A percentile compares a stretch with the other conserved stretches of the same genome.
Evolutionary conservation across 1,140 invertebrate genomes (phyloP).

Genomic region (Diabrotica undecimpunctata): DNA sequence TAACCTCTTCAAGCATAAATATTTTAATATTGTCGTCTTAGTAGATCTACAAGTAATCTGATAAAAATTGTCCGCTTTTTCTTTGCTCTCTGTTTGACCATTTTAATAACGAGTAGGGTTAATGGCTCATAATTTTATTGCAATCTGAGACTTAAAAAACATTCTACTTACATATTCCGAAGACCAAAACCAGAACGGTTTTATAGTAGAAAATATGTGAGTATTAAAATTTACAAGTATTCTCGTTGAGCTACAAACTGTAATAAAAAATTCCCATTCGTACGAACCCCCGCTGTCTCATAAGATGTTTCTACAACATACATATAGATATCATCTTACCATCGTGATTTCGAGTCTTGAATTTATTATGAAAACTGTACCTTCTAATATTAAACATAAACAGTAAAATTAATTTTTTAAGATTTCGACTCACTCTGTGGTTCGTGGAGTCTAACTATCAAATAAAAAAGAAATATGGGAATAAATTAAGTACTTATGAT

Average conservation of each 20-base stretch:
- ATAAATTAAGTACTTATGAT: no score
- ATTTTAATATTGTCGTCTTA: no score
- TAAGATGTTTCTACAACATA: conserved; percentile 14
- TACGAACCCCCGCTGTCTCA: background rate
- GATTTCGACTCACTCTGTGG: no score
- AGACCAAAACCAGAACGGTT: background rate
- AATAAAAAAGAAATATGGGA: no score
- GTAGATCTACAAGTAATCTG: no score
- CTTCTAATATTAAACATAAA: conserved; percentile 2
- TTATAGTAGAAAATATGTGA: conserved; percentile 15
- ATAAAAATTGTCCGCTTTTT: no score
- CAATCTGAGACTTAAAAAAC: background rate
- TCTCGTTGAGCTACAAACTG: conserved; percentile 15
- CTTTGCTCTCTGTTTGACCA: no score
- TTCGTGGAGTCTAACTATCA: no score
- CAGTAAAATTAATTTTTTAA: background rate
- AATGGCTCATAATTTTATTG: background rate
- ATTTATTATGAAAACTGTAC: conserved; percentile 8
- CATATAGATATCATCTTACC: conserved; percentile 17
- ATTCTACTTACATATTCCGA: conserved; percentile 4
- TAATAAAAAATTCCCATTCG: conserved; percentile 21
- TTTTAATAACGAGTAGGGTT: no score
- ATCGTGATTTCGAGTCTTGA: conserved; percentile 10
- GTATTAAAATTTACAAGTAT: conserved; percentile 18
- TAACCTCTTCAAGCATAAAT: no score